Evolutionary conservation across 2,797 vertebrate genomes (phyloP).

Genomic region (Protosalanx chinensis): DNA sequence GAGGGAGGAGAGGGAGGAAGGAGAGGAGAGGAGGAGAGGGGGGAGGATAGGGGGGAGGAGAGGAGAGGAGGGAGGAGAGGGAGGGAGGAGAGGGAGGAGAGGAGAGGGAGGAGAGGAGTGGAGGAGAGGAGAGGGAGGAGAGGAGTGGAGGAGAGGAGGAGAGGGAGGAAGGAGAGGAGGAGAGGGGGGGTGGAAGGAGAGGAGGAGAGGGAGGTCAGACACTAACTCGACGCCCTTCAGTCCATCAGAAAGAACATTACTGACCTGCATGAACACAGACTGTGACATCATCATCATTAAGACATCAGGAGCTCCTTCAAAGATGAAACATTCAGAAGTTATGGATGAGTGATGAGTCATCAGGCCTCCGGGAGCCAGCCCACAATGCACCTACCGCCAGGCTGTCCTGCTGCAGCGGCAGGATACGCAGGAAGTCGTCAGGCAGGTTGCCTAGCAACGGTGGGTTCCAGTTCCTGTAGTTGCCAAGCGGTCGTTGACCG

Average conservation of each 20-base stretch:
- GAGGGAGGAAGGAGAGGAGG: slow-evolving; percentile 4
- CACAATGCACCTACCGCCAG: slow-evolving; percentile 72
- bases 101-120: no score
- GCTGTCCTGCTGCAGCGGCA: slow-evolving; percentile 84
- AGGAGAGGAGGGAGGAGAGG: neutral
- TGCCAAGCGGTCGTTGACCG: slow-evolving; percentile 63
- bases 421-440: slow-evolving; percentile 91
- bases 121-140: neutral
- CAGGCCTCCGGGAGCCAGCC: slow-evolving; percentile 1
- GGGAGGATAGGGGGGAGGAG: neutral
- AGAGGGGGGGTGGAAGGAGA: no score
- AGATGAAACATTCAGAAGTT: neutral
- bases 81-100: no score
- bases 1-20: slow-evolving; percentile 13
- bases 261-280: no score
- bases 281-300: no score
- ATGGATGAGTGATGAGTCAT: neutral
- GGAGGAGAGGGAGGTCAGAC: no score
- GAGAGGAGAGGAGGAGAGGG: neutral
- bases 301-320: no score
- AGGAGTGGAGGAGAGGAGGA: neutral
- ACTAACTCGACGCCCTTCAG: no score
- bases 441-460: slow-evolving; percentile 92
- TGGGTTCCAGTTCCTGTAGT: slow-evolving; percentile 92
- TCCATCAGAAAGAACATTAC: no score